phyloP scores from a whole-genome alignment of 2,888 invertebrate genomes.

The Branchellion lobata region DNA sequence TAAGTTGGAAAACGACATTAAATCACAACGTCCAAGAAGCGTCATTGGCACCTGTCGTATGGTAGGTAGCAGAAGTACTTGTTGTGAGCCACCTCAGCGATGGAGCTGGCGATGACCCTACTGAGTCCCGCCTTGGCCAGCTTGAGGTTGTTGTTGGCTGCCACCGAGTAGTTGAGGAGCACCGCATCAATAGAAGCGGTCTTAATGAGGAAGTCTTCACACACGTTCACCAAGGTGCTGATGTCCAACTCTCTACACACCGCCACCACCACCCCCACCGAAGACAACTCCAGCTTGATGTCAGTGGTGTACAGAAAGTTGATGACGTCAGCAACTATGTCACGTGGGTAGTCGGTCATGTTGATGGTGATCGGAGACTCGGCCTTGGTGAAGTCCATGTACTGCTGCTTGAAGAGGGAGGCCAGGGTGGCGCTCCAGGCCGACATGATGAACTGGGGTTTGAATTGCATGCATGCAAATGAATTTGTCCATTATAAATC shows the following conservation, averaged over 20 bases:
- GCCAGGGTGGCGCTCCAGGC: conserved; percentile 45
- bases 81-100: conserved; percentile 19
- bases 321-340: conserved; percentile 40
- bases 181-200: conserved; percentile 22
- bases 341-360: conserved; percentile 42
- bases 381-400: neutral
- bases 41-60: conserved; percentile 36
- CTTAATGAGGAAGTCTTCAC: conserved; percentile 45
- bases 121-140: conserved; percentile 30
- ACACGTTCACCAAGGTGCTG: conserved; percentile 39
- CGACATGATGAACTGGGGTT: conserved; percentile 31
- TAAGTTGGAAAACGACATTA: too few species aligned
- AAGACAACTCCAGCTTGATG: conserved; percentile 36
- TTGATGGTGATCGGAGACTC: conserved; percentile 41
- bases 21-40: too few species aligned
- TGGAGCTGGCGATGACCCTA: conserved; percentile 40
- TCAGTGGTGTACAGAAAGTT: conserved; percentile 47
- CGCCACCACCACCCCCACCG: conserved; percentile 42
- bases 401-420: conserved; percentile 39
- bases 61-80: conserved; percentile 37
- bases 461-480: neutral
- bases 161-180: conserved; percentile 45
- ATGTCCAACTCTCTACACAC: conserved; percentile 44
- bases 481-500: neutral
- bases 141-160: conserved; percentile 46